Conservation (phyloP, 1,140 invertebrate species). For the Solenopsis invicta region DNA sequence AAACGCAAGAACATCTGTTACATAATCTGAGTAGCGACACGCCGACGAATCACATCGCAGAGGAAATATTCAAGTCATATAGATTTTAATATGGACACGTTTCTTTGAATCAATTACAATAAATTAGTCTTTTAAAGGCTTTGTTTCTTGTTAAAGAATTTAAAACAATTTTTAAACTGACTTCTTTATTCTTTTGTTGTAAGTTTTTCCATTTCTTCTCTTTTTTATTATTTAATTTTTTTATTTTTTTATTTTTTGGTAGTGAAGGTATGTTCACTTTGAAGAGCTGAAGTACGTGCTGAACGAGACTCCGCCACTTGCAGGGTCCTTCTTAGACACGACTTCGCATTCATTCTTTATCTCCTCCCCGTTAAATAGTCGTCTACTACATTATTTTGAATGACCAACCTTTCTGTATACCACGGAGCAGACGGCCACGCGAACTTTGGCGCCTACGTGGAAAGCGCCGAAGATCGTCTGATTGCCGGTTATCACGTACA, state of each 20-base stretch:
- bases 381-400: not conserved
- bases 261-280: not conserved
- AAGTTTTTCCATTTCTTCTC: not conserved
- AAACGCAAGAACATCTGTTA: conserved; percentile 26
- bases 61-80: not conserved
- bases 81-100: not conserved
- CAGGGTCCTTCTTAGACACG: not conserved
- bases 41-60: not conserved
- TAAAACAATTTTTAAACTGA: not conserved
- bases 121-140: not conserved
- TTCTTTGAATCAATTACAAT: not conserved
- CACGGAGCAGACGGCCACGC: conserved; percentile 89
- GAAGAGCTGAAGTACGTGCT: not conserved
- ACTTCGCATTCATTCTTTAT: not conserved
- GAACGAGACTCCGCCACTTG: not conserved
- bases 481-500: conserved; percentile 88
- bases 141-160: not conserved
- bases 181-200: not conserved
- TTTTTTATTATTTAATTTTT: not conserved
- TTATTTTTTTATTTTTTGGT: no score
- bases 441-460: conserved; percentile 88
- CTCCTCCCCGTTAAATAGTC: not conserved
- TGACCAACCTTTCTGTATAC: conserved; percentile 89
- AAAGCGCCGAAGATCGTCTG: conserved; percentile 89
- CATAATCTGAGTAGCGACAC: not conserved